These are phyloP conservation scores for Halcyon leucocephala DNA, from an alignment of 2,797 vertebrate species.

Conservation along the genomic window DNA sequence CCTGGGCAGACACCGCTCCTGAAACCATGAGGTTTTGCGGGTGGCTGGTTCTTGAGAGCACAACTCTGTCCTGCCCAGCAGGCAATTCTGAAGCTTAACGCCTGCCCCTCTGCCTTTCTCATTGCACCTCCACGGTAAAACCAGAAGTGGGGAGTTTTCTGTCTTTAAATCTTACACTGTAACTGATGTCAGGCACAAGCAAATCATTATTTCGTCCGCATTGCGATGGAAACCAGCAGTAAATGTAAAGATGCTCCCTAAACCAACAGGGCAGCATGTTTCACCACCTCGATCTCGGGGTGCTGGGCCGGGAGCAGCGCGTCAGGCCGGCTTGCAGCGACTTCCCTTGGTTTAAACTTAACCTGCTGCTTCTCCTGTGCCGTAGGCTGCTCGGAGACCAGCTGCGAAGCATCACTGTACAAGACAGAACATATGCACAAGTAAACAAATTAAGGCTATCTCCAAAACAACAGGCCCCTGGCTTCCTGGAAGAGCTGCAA, in stretches of 20 bases:
- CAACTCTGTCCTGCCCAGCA: background rate
- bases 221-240: background rate
- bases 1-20: background rate
- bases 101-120: background rate
- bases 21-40: background rate
- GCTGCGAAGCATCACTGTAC: slow-evolving; percentile 28
- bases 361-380: slow-evolving; percentile 48
- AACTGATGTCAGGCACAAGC: background rate
- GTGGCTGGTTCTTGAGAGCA: background rate
- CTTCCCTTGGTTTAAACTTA: background rate
- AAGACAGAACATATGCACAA: slow-evolving; percentile 50
- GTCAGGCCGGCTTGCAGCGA: background rate
- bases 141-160: background rate
- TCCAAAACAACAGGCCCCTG: slow-evolving; percentile 57
- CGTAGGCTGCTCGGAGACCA: slow-evolving; percentile 8
- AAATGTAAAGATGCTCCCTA: background rate
- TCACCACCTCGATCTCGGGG: background rate
- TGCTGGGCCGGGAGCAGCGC: background rate
- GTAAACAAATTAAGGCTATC: slow-evolving; percentile 62
- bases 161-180: background rate
- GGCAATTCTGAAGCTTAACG: background rate
- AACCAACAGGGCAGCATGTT: fast-evolving
- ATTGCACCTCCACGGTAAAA: background rate
- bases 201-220: background rate
- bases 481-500: slow-evolving; percentile 60